phyloP scores from a whole-genome alignment of 2,113 vertebrate species.

The Typhlomys cinereus region DNA sequence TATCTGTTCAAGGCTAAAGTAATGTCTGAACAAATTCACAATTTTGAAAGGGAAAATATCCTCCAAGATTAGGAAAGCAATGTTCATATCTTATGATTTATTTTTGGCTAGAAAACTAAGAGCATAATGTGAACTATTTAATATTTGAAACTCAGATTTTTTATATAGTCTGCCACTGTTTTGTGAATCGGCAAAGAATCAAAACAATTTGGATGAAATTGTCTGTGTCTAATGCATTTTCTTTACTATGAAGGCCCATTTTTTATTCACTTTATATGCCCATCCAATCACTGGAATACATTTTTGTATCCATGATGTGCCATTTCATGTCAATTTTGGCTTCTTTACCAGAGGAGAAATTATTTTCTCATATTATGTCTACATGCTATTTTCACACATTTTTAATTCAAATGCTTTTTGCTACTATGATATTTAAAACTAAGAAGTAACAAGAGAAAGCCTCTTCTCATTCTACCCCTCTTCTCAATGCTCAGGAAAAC shows the following conservation, averaged over 20 bases:
- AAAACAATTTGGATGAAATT: constrained; percentile 68
- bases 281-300: background rate
- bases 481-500: background rate
- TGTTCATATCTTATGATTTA: background rate
- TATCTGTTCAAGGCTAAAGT: background rate
- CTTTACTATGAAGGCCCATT: constrained; percentile 60
- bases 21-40: background rate
- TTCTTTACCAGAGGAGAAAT: constrained; percentile 17
- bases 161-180: constrained; percentile 52
- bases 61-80: background rate
- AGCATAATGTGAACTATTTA: constrained; percentile 15
- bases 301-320: background rate
- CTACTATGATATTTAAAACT: constrained; percentile 37
- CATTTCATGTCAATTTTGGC: constrained; percentile 33
- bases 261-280: constrained; percentile 62
- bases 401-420: constrained; percentile 58
- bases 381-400: constrained; percentile 48
- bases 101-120: background rate
- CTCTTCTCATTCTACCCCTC: background rate
- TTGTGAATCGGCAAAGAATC: constrained; percentile 43
- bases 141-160: constrained; percentile 50
- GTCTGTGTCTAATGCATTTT: constrained; percentile 52
- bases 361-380: constrained; percentile 7
- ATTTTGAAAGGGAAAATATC: background rate
- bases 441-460: constrained; percentile 9